phyloP scores from a whole-genome alignment of 2,888 invertebrate genomes.

The Drosophila nr. perissopoda region DNA sequence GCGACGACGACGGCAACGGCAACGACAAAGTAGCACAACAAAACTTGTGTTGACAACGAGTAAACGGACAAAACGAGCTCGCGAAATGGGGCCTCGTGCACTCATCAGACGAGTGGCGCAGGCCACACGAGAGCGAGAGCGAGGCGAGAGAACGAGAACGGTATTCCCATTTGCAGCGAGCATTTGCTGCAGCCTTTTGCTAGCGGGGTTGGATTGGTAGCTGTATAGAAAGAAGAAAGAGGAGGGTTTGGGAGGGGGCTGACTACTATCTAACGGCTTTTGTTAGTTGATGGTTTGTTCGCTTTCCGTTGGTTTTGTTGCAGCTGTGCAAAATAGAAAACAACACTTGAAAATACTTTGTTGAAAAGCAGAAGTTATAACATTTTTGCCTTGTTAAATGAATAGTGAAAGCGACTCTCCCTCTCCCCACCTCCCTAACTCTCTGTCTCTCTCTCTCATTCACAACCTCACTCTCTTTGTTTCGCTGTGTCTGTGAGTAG shows the following conservation, averaged over 20 bases:
- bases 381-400: slow-evolving; percentile 21
- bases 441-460: not conserved
- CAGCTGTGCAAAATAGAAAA: slow-evolving; percentile 13
- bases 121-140: slow-evolving; percentile 19
- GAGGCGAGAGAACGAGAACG: slow-evolving; percentile 35
- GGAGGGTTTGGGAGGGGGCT: not conserved
- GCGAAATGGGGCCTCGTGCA: slow-evolving; percentile 20
- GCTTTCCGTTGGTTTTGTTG: slow-evolving; percentile 1
- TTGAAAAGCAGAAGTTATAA: slow-evolving; percentile 16
- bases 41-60: slow-evolving; percentile 79
- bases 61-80: slow-evolving; percentile 21
- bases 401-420: slow-evolving; percentile 32
- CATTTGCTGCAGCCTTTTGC: slow-evolving; percentile 37
- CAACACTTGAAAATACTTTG: slow-evolving; percentile 24
- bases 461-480: not conserved
- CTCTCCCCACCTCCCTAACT: not conserved
- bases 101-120: slow-evolving; percentile 32
- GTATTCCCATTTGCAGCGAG: slow-evolving; percentile 42
- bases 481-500: not conserved
- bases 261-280: slow-evolving; percentile 22
- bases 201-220: not conserved
- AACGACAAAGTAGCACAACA: slow-evolving; percentile 74
- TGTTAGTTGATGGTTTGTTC: slow-evolving; percentile 19
- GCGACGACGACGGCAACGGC: slow-evolving; percentile 28
- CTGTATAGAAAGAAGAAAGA: not conserved